Conservation (phyloP, 2,797 vertebrate species). For the Catharus ustulatus region DNA sequence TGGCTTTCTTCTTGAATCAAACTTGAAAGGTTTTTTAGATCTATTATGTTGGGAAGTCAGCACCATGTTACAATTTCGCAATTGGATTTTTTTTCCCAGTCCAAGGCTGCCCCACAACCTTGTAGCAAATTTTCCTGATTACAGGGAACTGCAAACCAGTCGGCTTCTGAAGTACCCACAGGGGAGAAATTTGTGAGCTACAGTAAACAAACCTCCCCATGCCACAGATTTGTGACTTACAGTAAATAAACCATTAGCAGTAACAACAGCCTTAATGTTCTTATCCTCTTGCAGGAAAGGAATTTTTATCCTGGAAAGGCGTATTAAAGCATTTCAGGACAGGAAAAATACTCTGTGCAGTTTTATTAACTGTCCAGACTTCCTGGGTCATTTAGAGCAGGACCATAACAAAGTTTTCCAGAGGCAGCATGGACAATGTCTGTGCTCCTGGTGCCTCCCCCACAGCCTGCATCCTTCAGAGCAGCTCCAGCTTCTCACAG, state of each 20-base stretch:
- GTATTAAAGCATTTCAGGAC: not conserved
- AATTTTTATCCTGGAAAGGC: constrained; percentile 27
- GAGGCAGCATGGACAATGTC: not conserved
- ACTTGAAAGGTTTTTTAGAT: not conserved
- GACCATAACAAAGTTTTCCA: not conserved
- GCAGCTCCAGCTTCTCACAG: not conserved
- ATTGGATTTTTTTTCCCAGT: not conserved
- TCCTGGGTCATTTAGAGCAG: not conserved
- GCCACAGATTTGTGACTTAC: constrained; percentile 14
- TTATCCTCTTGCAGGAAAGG: constrained; percentile 31
- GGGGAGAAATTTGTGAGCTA: constrained; percentile 17
- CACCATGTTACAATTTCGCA: not conserved
- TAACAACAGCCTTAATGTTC: constrained; percentile 7
- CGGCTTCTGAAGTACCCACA: not conserved
- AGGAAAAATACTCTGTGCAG: not conserved
- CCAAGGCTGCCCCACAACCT: not conserved
- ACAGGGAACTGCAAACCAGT: not conserved
- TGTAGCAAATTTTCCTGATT: constrained; percentile 3
- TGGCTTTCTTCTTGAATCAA: not conserved
- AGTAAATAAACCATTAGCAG: constrained; percentile 30
- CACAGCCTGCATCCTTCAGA: not conserved
- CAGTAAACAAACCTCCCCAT: constrained; percentile 1
- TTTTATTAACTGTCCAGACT: not conserved
- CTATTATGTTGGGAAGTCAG: not conserved
- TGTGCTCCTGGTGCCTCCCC: not conserved